Evolutionary conservation across 2,113 vertebrate genomes (phyloP).

Genomic region (Sinocyclocheilus maitianheensis): DNA sequence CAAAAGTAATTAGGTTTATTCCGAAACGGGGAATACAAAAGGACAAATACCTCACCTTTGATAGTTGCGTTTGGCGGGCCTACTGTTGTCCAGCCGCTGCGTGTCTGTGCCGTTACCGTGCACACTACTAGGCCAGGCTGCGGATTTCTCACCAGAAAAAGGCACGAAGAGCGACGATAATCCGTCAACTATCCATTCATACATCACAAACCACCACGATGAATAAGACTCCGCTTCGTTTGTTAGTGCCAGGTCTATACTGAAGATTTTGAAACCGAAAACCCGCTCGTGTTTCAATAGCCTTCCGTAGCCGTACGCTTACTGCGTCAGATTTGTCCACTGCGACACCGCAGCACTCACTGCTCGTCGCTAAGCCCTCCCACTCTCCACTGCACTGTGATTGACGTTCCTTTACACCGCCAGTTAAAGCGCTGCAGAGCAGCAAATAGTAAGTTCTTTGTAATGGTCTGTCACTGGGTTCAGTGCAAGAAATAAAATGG

Average conservation of each 20-base stretch:
- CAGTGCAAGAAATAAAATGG: not conserved
- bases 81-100: constrained; percentile 61
- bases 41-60: constrained; percentile 67
- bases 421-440: not conserved
- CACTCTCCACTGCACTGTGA: not conserved
- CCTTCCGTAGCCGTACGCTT: not conserved
- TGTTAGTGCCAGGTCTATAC: constrained; percentile 69
- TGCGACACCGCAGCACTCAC: not conserved
- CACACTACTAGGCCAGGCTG: constrained; percentile 63
- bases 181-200: constrained; percentile 82
- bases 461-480: not conserved
- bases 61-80: constrained; percentile 77
- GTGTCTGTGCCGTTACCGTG: constrained; percentile 52
- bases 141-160: constrained; percentile 62
- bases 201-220: constrained; percentile 79
- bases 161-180: constrained; percentile 80
- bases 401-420: not conserved
- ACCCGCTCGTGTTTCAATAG: not conserved
- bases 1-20: not conserved
- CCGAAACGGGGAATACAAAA: not conserved
- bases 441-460: not conserved
- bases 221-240: constrained; percentile 61
- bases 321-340: constrained; percentile 39
- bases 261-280: not conserved
- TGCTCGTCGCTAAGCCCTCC: not conserved